These are phyloP conservation scores for Melanophora roralis DNA, from an alignment of 2,888 invertebrate genomes.

Conservation along the genomic window DNA sequence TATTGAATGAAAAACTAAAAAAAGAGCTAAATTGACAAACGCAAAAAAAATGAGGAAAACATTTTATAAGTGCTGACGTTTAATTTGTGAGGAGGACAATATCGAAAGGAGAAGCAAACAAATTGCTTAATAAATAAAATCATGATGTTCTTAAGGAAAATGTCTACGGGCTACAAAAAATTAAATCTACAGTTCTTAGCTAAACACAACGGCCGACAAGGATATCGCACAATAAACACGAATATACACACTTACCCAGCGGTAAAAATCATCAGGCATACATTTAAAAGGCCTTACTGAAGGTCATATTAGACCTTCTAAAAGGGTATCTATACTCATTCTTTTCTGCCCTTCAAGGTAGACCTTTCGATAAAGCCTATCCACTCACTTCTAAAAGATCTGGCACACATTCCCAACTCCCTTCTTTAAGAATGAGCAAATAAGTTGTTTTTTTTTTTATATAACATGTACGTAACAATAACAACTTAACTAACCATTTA, in stretches of 20 bases:
- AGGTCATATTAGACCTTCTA: no score
- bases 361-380: no score
- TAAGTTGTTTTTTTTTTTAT: no score
- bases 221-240: background rate
- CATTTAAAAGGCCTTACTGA: no score
- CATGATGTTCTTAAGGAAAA: background rate
- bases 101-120: background rate
- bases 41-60: background rate
- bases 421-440: no score
- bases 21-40: background rate
- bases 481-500: no score
- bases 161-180: conserved; percentile 14
- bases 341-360: no score
- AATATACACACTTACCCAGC: no score
- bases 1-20: background rate
- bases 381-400: no score
- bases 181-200: background rate
- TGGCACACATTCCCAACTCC: background rate
- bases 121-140: background rate
- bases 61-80: conserved; percentile 2
- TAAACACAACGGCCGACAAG: background rate
- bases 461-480: no score
- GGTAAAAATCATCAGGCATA: no score
- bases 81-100: background rate
- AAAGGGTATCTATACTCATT: no score